Evolutionary conservation across 2,797 vertebrate species (phyloP), one percentile per base, ranked within the genome.

Genomic region (Mus minutoides): DNA sequence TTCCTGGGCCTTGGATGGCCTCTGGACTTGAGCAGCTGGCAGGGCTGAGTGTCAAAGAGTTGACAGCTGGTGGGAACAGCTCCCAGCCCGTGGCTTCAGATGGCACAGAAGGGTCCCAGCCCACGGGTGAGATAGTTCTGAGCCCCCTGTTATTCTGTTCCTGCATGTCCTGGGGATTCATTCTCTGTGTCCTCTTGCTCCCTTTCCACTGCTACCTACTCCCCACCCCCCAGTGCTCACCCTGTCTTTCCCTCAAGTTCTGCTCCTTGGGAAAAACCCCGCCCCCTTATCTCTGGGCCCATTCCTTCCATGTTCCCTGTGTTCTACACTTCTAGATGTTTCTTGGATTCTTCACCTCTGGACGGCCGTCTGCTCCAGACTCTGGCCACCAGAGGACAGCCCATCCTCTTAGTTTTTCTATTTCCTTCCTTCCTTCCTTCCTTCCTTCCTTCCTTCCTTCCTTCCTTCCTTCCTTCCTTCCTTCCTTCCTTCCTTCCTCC

Each of bases 371-470:
- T 26, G 4, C 26, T 93, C 12, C 49, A 60, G 17, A 26, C 54
- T 69, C 40, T 88, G 83, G 46, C 49, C 31, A 6, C 29, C 34
- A 29, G 78, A 43, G 37, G 46, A 40, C 43, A 60, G 73, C 3
- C 6, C 29, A 76, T 71, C 31, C 31, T 73, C 71, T 40, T 11
- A 40, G 21, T 22, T 11, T 31, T 4, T 21, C 0, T 3, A 5
- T 40, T 82, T 84, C 56, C 56, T 43, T 37, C 49, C 12, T 49
- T 17, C 29, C 14, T 29, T 0, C 14, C 34, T 34, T 8, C 34
- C 67, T 21, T 0, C 31, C 31, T 71, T 2, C 8, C 1, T 37
- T 0, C 8, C 3, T 37, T 3, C 3, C 0, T 37, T 3, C 3
- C 3, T 37, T 7, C 3, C 6, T 71, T 3, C 3, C 16, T 37